Conservation (phyloP, 2,797 vertebrate species). For the Carduelis carduelis region DNA sequence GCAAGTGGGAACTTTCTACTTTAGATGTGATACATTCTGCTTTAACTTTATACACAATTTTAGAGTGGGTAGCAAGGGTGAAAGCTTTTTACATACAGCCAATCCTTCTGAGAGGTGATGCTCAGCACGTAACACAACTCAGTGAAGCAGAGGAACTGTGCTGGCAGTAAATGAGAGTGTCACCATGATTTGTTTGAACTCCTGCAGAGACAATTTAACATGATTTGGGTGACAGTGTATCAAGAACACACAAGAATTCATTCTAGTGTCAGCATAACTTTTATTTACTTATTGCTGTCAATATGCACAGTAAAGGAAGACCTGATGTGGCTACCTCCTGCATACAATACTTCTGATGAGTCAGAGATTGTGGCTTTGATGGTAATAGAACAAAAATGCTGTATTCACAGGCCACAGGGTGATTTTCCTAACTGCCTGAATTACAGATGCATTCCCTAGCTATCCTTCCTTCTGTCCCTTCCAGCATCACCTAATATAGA, state of each 20-base stretch:
- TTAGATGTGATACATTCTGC: not conserved
- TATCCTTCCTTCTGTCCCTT: not conserved
- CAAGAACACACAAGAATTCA: not conserved
- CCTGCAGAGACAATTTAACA: not conserved
- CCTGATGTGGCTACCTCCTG: not conserved
- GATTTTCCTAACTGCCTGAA: not conserved
- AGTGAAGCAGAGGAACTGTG: not conserved
- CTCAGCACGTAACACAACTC: not conserved
- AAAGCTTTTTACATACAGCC: not conserved
- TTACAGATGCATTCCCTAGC: not conserved
- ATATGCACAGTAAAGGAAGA: conserved; percentile 44
- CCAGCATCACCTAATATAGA: not conserved
- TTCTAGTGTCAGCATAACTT: not conserved
- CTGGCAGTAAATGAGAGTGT: not conserved
- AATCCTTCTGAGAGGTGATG: not conserved
- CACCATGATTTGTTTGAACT: not conserved
- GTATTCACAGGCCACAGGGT: not conserved
- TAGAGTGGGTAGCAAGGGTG: not conserved
- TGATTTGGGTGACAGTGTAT: not conserved
- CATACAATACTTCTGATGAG: not conserved
- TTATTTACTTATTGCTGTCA: conserved; percentile 55
- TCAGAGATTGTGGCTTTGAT: not conserved
- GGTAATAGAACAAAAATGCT: not conserved
- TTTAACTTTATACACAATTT: not conserved
- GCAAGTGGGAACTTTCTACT: not conserved